These are phyloP conservation scores for Malurus leucopterus DNA, from an alignment of 2,797 vertebrate species.

Conservation along the genomic window DNA sequence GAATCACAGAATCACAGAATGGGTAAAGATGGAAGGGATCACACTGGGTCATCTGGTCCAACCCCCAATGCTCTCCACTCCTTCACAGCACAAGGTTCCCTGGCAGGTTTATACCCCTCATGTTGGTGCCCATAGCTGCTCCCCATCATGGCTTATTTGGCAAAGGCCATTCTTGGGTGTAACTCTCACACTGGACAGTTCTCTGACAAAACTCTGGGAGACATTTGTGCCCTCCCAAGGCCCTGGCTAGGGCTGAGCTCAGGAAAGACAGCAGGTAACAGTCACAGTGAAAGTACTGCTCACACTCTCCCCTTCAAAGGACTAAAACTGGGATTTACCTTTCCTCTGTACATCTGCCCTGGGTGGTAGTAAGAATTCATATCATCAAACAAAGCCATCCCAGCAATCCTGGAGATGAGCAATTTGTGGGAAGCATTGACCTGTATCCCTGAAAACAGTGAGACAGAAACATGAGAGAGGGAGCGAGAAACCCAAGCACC, in stretches of 20 bases:
- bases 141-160: background rate
- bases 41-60: background rate
- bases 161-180: background rate
- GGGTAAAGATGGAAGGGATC: background rate
- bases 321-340: slow-evolving; percentile 28
- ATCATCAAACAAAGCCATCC: slow-evolving; percentile 23
- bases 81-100: background rate
- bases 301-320: background rate
- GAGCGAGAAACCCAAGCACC: background rate
- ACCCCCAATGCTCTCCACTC: background rate
- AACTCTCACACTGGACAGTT: background rate
- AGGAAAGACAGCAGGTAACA: background rate
- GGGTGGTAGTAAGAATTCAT: slow-evolving; percentile 43
- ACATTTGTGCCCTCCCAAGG: background rate
- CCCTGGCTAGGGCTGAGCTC: background rate
- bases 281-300: background rate
- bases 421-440: slow-evolving; percentile 34
- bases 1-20: background rate
- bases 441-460: background rate
- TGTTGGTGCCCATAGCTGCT: background rate
- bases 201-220: background rate
- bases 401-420: slow-evolving; percentile 7
- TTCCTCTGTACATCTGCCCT: slow-evolving; percentile 44
- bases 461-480: background rate
- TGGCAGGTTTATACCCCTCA: background rate